Base-by-base conservation (phyloP, 2,888 invertebrate genomes). In the Abrostola tripartita region DNA sequence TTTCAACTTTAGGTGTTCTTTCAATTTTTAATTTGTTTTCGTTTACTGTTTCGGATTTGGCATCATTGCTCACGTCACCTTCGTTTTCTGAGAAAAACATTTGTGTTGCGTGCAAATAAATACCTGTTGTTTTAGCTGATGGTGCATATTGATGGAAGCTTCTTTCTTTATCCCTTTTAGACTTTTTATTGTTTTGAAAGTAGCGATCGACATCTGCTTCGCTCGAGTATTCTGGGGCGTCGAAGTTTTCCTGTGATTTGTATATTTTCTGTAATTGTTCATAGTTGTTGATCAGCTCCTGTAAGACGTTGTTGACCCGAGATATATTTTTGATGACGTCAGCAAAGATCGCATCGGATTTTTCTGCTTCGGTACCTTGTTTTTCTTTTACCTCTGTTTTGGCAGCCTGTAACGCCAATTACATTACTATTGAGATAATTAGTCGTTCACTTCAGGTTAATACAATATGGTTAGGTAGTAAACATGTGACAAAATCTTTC, bases 321-420 rank as follows among this genome's bases (percentile, higher is more conserved):
- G 92, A 83, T 73, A 92, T 90, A 61, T 92, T 92, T 67, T 80
- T 85, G n/a, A 91, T 81, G 35, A 90, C 85, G 49, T 89, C 88
- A 1, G 81, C 69, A 38, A 88, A 85, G 38, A 82, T 63, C 40
- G 64, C 47, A 36, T 88, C 84, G 35, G 80, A 65, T 7, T 64
- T 61, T 8, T 44, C 49, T 44, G 64, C 61, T 1, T 71, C 49
- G 40, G 52, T 0, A 10, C 5, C n/a, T 0, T 47, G 9, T 8
- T 50, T 55, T 12, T n/a, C 49, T 61, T 71, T 57, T 50, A 44
- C 37, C 11, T 70, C 52, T 35, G 57, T 53, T 52, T 65, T 71
- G 49, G 67, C 65, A 38, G 66, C 82, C 82, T 78, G 38, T 11
- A 40, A 53, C 9, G 0, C 44, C 24, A 41, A 41, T 36, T 9